Evolutionary conservation across 2,888 invertebrate species (phyloP), one percentile per base, ranked within the genome.

Genomic region (Amphipyra berbera): DNA sequence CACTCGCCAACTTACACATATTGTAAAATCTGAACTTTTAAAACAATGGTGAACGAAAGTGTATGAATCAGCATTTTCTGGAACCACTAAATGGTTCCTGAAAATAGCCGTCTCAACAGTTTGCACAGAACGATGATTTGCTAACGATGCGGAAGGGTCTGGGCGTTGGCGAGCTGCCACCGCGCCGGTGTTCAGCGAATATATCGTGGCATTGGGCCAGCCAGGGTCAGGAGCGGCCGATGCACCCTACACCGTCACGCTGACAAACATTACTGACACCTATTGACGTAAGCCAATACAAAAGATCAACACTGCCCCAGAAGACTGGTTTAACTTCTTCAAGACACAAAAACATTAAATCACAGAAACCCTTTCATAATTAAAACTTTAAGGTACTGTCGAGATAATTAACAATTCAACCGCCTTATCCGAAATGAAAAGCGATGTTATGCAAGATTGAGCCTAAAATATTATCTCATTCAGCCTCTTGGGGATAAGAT

Each of bases 161-260:
- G 80, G 76, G 75, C 71, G 81, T 89, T 93, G 94, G 94, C 93
- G 74, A 71, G 45, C 52, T 92, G 94, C 93, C 80, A 80, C 80
- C 68, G 61, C 90, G 66, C 92, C 87, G 82, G 76, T 82, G 83
- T 75, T 81, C 78, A 77, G 82, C 83, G 82, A 85, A 89, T 88
- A 85, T 83, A 88, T 84, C 85, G 92, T 94, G 94, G 94, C 94
- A 94, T 93, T 93, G 94, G 90, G 91, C 94, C 93, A 93, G 93
- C 91, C 94, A 94, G 90, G 94, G 94, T 95, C 94, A 94, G 90
- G 94, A 93, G 93, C 94, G 94, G 91, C 61, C 94, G 89, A 92
- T 93, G 94, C 91, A 87, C 94, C 82, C 90, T 68, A 37, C 80
- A 74, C 78, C 86, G 81, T 87, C 88, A 87, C 85, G 81, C 82